Conservation (phyloP, 2,113 vertebrate genomes). For the Lamprotornis superbus region DNA sequence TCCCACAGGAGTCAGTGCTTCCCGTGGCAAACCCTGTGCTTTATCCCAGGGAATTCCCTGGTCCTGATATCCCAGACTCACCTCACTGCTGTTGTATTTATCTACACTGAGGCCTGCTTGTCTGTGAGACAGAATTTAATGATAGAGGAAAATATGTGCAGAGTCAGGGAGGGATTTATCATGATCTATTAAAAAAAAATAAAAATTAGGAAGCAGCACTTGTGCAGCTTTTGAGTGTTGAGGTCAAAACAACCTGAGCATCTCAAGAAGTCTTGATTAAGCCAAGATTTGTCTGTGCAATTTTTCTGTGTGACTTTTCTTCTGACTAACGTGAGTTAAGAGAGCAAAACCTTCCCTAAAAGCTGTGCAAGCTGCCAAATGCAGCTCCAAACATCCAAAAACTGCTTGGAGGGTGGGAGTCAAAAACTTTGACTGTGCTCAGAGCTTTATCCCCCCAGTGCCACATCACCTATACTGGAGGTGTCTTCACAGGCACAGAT, state of each 20-base stretch:
- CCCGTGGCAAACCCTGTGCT: background rate
- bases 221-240: background rate
- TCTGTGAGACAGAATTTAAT: background rate
- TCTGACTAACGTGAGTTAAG: too few relatives aligned
- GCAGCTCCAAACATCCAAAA: background rate
- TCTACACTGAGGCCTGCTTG: background rate
- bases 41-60: background rate
- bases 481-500: background rate
- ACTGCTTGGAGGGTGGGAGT: background rate
- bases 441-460: background rate
- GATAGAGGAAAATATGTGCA: background rate
- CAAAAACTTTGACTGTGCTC: background rate
- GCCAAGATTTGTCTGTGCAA: background rate
- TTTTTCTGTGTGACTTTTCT: background rate
- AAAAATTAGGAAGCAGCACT: background rate
- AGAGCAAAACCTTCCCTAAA: background rate
- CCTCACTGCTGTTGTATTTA: background rate
- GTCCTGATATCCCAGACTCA: rapidly evolving
- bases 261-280: background rate
- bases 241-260: background rate
- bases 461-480: rapidly evolving
- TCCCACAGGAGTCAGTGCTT: background rate
- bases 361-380: background rate
- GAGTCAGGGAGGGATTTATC: background rate
- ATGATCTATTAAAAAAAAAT: background rate